Evolutionary conservation across 1,140 invertebrate species (phyloP).

Genomic region (Drosophila pruinosa): DNA sequence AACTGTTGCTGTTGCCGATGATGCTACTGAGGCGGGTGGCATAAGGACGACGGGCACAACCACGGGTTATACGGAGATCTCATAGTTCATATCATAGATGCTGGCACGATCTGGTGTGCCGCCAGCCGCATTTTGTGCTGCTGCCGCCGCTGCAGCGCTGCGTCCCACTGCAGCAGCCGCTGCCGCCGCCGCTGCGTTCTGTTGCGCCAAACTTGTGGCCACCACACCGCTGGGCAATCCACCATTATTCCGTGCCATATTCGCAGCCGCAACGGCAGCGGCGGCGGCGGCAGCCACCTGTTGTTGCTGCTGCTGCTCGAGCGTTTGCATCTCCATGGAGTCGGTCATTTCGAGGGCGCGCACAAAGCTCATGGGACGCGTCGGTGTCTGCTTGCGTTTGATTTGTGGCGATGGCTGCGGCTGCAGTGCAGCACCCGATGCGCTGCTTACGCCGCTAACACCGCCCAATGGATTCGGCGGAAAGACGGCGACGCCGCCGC

Average conservation of each 20-base stretch:
- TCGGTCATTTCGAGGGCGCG: slow-evolving; percentile 95
- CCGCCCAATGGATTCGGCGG: slow-evolving; percentile 84
- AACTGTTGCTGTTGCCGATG: slow-evolving; percentile 14
- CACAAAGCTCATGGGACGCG: slow-evolving; percentile 95
- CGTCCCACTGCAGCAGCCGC: slow-evolving; percentile 7
- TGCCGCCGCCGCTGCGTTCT: slow-evolving; percentile 22
- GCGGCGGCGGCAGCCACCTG: slow-evolving; percentile 53
- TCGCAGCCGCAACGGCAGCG: slow-evolving; percentile 5
- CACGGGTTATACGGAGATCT: slow-evolving; percentile 91
- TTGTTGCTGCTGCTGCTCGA: slow-evolving; percentile 72
- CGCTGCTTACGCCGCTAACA: slow-evolving; percentile 33
- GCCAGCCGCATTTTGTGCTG: slow-evolving; percentile 55
- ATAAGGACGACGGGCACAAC: slow-evolving; percentile 77
- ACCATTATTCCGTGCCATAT: slow-evolving; percentile 50
- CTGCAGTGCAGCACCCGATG: slow-evolving; percentile 36
- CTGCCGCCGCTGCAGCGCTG: slow-evolving; percentile 32
- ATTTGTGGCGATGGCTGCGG: slow-evolving; percentile 86
- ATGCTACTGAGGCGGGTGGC: slow-evolving; percentile 58
- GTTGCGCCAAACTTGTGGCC: slow-evolving; percentile 29
- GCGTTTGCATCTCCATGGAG: slow-evolving; percentile 88
- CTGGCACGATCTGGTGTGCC: slow-evolving; percentile 92
- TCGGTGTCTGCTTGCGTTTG: slow-evolving; percentile 85
- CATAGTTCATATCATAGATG: slow-evolving; percentile 97
- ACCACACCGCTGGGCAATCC: slow-evolving; percentile 52
- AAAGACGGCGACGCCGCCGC: slow-evolving; percentile 88